Evolutionary conservation across 1,140 invertebrate species (phyloP).

Genomic region (Papilio polytes): DNA sequence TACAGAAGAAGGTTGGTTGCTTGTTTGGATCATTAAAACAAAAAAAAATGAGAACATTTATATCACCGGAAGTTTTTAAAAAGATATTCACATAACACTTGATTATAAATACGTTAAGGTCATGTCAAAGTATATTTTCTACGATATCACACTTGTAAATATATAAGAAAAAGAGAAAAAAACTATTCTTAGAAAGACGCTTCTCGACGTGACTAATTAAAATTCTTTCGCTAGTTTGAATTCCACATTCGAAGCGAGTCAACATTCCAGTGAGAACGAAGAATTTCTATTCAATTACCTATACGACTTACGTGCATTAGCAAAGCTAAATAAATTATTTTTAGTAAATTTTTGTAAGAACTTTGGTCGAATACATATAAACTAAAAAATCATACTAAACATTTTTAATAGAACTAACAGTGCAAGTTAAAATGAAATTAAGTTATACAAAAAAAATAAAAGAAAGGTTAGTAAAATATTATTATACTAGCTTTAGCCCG

Average conservation of each 20-base stretch:
- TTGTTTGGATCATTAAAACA: too few relatives aligned
- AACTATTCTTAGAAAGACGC: slow-evolving; percentile 13
- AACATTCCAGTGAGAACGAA: background rate
- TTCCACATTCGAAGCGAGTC: slow-evolving; percentile 9
- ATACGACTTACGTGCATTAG: background rate
- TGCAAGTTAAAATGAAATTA: too few relatives aligned
- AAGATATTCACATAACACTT: too few relatives aligned
- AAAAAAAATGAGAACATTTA: too few relatives aligned
- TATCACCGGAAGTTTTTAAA: too few relatives aligned
- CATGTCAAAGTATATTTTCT: background rate
- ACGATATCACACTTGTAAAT: background rate
- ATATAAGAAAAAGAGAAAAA: background rate
- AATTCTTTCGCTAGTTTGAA: slow-evolving; percentile 27
- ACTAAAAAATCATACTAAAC: too few relatives aligned
- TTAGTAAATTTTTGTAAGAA: background rate
- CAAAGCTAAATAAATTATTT: background rate
- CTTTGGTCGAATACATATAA: background rate
- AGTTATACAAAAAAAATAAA: too few relatives aligned
- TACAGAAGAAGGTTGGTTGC: too few relatives aligned
- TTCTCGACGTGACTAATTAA: slow-evolving; percentile 20
- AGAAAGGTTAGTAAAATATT: too few relatives aligned
- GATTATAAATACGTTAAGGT: too few relatives aligned
- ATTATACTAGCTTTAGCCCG: too few relatives aligned
- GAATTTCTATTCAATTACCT: slow-evolving; percentile 31
- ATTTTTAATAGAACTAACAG: too few relatives aligned